A percentile compares a stretch with the other conserved stretches of the same genome.
Evolutionary conservation across 2,888 invertebrate species (phyloP).

Genomic region (Drosophila barbarae): DNA sequence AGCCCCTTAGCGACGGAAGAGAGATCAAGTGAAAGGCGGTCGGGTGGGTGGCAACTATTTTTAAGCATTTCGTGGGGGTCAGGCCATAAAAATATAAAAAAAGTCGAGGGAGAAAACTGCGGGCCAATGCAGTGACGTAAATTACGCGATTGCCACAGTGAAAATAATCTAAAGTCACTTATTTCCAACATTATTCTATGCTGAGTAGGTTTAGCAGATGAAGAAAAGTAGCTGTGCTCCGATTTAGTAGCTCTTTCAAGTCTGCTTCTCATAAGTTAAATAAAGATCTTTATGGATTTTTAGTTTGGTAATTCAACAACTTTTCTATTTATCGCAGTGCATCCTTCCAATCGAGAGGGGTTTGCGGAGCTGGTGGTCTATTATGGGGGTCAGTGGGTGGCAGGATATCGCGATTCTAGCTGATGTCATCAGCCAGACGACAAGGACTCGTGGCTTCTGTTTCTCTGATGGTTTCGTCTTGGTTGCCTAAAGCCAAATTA

Average conservation of each 20-base stretch:
- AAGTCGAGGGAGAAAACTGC: slow-evolving; percentile 2
- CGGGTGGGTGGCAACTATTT: slow-evolving; percentile 23
- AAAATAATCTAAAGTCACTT: neutral
- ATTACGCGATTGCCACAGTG: slow-evolving; percentile 33
- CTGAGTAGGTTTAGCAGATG: neutral
- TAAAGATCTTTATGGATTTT: neutral
- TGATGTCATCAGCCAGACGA: slow-evolving; percentile 40
- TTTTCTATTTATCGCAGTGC: neutral
- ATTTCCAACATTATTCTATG: neutral
- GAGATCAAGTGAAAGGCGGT: slow-evolving; percentile 16
- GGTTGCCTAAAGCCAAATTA: slow-evolving; percentile 55
- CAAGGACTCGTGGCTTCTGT: slow-evolving; percentile 35
- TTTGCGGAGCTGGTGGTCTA: slow-evolving; percentile 3
- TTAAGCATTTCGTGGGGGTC: slow-evolving; percentile 25
- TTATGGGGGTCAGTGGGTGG: slow-evolving; percentile 37
- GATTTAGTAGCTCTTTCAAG: neutral
- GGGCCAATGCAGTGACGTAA: slow-evolving; percentile 58
- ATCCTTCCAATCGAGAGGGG: slow-evolving; percentile 35
- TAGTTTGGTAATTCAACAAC: too few species aligned
- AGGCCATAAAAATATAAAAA: neutral
- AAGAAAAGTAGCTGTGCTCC: neutral
- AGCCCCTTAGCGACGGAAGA: neutral
- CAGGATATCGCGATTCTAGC: slow-evolving; percentile 33
- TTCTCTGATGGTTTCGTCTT: slow-evolving; percentile 25
- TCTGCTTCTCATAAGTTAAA: too few species aligned